Evolutionary conservation across 2,113 vertebrate species (phyloP), one percentile per base, ranked within the genome.

Genomic region (Spizaetus ornatus): DNA sequence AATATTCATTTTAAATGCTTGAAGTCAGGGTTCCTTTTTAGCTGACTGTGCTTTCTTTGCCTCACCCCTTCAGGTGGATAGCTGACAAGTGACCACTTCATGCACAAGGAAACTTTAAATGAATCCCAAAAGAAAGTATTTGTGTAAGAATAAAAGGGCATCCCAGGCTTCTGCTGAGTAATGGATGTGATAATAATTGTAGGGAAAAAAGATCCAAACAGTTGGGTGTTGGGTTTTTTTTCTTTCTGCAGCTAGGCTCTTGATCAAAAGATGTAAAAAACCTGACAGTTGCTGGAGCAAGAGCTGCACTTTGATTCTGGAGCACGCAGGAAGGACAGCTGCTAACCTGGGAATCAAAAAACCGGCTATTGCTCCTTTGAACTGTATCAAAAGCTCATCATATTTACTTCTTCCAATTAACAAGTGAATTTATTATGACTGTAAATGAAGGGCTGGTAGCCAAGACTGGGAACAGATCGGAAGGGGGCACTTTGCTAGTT

Each of bases 1-100:
- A 97, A 98, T 98, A 98, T 97, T 97, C 96, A 98, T 98, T 98
- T 97, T 95, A 98, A 98, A 98, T 98, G 94, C 96, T 97, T 96
- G 93, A 98, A 98, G 94, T 95, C 93, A 96, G 96, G 90, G 88
- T 66, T 98, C 95, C 81, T 95, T 98, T 98, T 98, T 95, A 95
- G 98, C 98, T 98, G 97, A 98, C 96, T 96, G 45, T 83, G 97
- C 96, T 97, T 96, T 93, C 93, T 97, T 90, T 93, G 52, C 95
- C 83, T 90, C 86, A 92, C 82, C 85, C 91, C 97, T 98, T 97
- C 47, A 59, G 97, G 94, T 96, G 71, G 83, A 89, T 91, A 97
- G 98, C 95, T 97, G 97, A 98, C 97, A 97, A 97, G 92, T 97
- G 96, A 98, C 97, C 96, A 95, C 90, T 97, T 94, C 87, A 47